These are phyloP conservation scores for Fistularia commersonii DNA, from an alignment of 2,797 vertebrate species.

Conservation along the genomic window DNA sequence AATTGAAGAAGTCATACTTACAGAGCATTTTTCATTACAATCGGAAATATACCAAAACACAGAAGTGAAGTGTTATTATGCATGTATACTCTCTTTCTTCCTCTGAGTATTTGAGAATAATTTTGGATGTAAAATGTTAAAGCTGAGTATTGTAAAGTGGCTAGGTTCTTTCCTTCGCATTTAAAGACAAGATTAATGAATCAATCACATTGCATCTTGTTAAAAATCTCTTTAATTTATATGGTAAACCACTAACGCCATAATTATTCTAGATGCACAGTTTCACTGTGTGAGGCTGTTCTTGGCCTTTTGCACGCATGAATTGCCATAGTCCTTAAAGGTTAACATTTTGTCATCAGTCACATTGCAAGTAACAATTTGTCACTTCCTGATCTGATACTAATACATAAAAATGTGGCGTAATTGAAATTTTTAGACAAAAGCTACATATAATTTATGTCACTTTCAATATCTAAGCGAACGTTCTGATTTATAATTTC, in stretches of 20 bases:
- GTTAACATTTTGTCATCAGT: too few species aligned
- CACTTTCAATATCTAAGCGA: constrained; percentile 7
- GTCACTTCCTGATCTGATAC: too few species aligned
- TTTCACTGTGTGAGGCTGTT: background rate
- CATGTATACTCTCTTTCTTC: too few species aligned
- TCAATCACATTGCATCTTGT: background rate
- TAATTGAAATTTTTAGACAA: too few species aligned
- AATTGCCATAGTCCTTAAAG: too few species aligned
- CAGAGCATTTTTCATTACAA: background rate
- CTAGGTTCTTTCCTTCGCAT: background rate
- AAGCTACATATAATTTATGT: background rate
- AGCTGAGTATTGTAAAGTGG: too few species aligned
- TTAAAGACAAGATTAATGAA: background rate
- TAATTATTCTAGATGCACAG: background rate
- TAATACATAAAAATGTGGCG: too few species aligned
- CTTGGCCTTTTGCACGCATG: background rate
- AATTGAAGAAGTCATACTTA: constrained; percentile 1
- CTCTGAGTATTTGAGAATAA: too few species aligned
- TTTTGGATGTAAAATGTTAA: too few species aligned
- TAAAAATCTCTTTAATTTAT: background rate
- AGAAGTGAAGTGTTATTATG: too few species aligned
- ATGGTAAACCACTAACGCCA: background rate
- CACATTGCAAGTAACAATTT: too few species aligned
- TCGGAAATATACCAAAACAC: too few species aligned
- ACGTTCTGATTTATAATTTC: constrained; percentile 23